Evolutionary conservation across 2,113 vertebrate species (phyloP), one percentile per base, ranked within the genome.

Genomic region (Alligator mississippiensis): DNA sequence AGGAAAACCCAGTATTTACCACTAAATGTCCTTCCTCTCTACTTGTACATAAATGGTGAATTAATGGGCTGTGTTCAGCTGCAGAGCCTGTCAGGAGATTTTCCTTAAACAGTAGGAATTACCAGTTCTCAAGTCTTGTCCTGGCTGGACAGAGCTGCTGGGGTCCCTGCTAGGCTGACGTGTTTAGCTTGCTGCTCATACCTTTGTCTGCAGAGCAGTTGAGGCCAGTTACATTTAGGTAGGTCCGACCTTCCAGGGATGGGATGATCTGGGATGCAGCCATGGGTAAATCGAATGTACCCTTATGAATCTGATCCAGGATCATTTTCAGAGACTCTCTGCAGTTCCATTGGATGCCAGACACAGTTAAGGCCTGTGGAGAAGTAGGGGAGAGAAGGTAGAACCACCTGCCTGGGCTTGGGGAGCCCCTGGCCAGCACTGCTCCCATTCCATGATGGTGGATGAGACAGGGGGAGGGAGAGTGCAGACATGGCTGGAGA

Each of bases 241-340:
- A 97, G 34, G 96, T 97, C 80, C 91, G 90, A 60, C 94, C 96
- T 81, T 92, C 85, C 75, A 98, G 80, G 18, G 96, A 94, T 15
- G 97, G 97, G 18, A 97, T 89, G 55, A 97, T 70, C 60, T 97
- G 97, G 27, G 97, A 90, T 25, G 97, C 95, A 11, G 97, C 63
- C 93, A 97, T 96, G 21, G 97, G 90, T 64, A 96, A 94, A 38
- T 82, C 28, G 68, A 97, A 97, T 30, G 66, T 89, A 5, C 89
- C 93, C 70, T 86, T 28, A 17, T 85, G 59, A 47, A 96, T 95
- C 72, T 95, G 54, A 1, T 19, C 4, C 7, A 97, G 93, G 38
- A 97, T 13, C 3, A 18, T 68, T 7, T 83, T 28, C 79, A 95
- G 18, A 1, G 97, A 96, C 77, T 92, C 81, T 54, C 77, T 3